These are phyloP conservation scores for Phytoseiulus persimilis DNA, from an alignment of 2,888 invertebrate genomes.

Conservation along the genomic window DNA sequence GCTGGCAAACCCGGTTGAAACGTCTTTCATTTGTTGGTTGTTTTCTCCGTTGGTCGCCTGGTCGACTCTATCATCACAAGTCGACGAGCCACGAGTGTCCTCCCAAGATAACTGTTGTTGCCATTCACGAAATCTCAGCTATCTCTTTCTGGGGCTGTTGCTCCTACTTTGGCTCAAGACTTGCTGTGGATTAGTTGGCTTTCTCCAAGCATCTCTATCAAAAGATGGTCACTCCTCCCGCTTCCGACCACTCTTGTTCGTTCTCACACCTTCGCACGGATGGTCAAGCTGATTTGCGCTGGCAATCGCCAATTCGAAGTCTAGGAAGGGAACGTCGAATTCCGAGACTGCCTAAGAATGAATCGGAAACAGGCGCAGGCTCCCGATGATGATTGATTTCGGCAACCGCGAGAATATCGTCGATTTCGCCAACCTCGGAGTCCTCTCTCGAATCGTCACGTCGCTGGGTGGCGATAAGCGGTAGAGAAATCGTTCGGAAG, in stretches of 20 bases:
- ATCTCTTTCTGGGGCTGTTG: not conserved
- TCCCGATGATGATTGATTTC: no score
- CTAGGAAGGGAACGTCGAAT: no score
- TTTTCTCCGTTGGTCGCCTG: not conserved
- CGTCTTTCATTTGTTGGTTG: not conserved
- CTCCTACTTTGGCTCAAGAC: not conserved
- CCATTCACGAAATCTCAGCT: not conserved
- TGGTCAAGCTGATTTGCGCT: no score
- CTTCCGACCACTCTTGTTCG: not conserved
- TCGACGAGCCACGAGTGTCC: not conserved
- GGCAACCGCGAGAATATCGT: no score
- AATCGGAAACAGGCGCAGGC: no score
- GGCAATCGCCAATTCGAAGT: no score
- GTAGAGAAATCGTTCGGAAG: no score
- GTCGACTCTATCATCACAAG: not conserved
- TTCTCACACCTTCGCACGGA: not conserved
- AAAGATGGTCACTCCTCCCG: not conserved
- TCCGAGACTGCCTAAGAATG: no score
- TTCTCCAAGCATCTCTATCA: not conserved
- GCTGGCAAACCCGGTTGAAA: not conserved
- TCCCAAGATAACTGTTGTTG: not conserved
- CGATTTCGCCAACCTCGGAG: no score
- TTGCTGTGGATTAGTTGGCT: not conserved
- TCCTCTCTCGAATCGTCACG: no score
- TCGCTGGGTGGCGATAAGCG: no score